A percentile compares a stretch with the other conserved stretches of the same genome.
Conservation (phyloP, 2,888 invertebrate species). For the Clistopyga incitator region DNA sequence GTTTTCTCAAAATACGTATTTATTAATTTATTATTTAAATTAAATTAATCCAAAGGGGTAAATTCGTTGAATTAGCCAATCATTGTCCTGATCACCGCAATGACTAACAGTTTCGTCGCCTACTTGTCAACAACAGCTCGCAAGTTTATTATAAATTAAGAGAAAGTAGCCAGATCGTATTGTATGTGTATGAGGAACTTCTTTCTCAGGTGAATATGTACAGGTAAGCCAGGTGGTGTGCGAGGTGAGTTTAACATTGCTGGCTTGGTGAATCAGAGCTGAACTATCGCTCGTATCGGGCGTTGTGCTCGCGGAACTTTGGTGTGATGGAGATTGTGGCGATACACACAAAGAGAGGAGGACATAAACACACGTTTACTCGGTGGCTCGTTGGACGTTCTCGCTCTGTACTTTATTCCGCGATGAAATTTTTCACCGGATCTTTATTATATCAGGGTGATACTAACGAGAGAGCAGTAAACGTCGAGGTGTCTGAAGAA, state of each 20-base stretch:
- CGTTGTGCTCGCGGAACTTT: conserved; percentile 72
- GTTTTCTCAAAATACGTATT: too few relatives aligned
- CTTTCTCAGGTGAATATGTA: conserved; percentile 27
- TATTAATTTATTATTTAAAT: neutral
- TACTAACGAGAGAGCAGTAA: conserved; percentile 57
- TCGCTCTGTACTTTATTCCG: neutral
- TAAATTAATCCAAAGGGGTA: neutral
- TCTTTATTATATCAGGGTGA: conserved; percentile 35
- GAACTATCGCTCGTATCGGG: conserved; percentile 79
- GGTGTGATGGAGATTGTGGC: conserved; percentile 73
- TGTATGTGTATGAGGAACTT: conserved; percentile 5
- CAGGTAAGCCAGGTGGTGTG: conserved; percentile 40
- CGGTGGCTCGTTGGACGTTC: neutral
- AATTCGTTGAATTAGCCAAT: neutral
- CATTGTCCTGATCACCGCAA: conserved; percentile 24
- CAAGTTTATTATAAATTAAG: conserved; percentile 75
- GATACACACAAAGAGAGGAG: conserved; percentile 20
- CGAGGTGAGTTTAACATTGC: conserved; percentile 63
- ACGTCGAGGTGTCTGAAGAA: conserved; percentile 55
- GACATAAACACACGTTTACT: conserved; percentile 14
- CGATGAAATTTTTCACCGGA: conserved; percentile 11
- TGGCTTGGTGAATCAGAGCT: conserved; percentile 78
- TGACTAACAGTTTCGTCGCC: conserved; percentile 37
- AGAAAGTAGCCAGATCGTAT: conserved; percentile 73
- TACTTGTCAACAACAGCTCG: conserved; percentile 67